Evolutionary conservation across 2,113 vertebrate species (phyloP), one percentile per base, ranked within the genome.

Genomic region (Periophthalmodon schlosseri): DNA sequence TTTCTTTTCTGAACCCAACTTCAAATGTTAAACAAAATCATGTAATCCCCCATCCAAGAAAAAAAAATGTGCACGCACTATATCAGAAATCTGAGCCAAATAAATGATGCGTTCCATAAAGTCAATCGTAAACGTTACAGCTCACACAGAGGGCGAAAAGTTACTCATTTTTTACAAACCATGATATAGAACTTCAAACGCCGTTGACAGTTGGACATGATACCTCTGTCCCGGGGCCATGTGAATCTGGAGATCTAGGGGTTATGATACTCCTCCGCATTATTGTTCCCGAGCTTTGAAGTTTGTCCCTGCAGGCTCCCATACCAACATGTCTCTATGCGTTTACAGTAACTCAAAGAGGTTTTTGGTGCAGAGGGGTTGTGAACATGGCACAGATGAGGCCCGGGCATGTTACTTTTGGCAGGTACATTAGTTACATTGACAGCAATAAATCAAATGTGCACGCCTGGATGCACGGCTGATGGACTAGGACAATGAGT

Each of bases 291-390:
- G 69, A 65, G 66, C 75, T 83, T 71, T 78, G 73, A 89, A 78
- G 44, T 63, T 52, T 6, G 50, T 49, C 39, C 65, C 54, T 61
- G 39, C 36, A 68, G 77, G 79, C 69, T 54, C 34, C 69, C 70
- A 83, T 85, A 78, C 75, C 67, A 67, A 83, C 88, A 81, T 86
- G 87, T 90, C 81, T 34, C 73, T 70, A 69, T 86, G 71, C 81
- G 83, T 58, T 72, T 47, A 52, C 64, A 50, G 73, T 73, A 74
- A 79, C 21, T 39, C 76, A 58, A 89, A 74, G 77, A 34, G 54
- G 74, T 73, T 1, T 24, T 74, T 74, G 67, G 84, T 83, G 13
- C 68, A 70, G 34, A 47, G 52, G 65, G 54, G n/a, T 6, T n/a
- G 28, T 18, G 60, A 36, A 57, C 23, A 28, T 74, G 57, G 50